Percentiles rank a stretch among this genome's conserved stretches.
phyloP scores from a whole-genome alignment of 2,888 invertebrate species.

The Acanthosepion esculentum region DNA sequence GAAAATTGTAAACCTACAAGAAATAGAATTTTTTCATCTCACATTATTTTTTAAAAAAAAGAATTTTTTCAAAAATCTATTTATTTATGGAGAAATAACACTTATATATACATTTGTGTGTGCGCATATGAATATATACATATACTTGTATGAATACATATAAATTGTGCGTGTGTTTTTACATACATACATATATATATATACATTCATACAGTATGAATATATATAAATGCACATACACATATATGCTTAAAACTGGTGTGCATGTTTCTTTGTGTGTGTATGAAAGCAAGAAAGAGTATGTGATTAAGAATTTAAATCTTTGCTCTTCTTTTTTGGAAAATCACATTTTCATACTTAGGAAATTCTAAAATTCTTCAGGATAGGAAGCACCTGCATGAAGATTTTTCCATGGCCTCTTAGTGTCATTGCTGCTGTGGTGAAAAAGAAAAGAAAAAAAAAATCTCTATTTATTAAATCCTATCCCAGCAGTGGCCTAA shows the following conservation, averaged over 20 bases:
- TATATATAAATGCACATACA: not conserved
- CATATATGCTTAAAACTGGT: not conserved
- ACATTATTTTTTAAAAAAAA: not conserved
- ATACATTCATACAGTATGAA: not conserved
- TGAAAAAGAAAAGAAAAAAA: no score
- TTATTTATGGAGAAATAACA: not conserved
- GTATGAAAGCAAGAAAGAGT: not conserved
- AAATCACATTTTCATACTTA: not conserved
- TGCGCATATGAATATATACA: not conserved
- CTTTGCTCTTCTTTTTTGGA: not conserved
- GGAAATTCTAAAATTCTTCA: not conserved
- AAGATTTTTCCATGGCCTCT: not conserved
- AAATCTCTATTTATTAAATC: no score
- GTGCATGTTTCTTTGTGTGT: not conserved
- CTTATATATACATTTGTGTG: not conserved
- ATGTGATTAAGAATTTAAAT: not conserved
- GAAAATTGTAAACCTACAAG: not conserved
- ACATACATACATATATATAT: not conserved
- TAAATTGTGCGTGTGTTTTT: not conserved
- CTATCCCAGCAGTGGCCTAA: no score
- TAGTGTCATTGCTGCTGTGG: no score
- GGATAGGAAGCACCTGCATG: not conserved
- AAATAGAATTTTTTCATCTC: conserved; percentile 33
- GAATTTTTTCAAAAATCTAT: conserved; percentile 15
- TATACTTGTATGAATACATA: not conserved